Evolutionary conservation across 2,113 vertebrate species (phyloP), one percentile per base, ranked within the genome.

Genomic region (cat (Felis catus)): DNA sequence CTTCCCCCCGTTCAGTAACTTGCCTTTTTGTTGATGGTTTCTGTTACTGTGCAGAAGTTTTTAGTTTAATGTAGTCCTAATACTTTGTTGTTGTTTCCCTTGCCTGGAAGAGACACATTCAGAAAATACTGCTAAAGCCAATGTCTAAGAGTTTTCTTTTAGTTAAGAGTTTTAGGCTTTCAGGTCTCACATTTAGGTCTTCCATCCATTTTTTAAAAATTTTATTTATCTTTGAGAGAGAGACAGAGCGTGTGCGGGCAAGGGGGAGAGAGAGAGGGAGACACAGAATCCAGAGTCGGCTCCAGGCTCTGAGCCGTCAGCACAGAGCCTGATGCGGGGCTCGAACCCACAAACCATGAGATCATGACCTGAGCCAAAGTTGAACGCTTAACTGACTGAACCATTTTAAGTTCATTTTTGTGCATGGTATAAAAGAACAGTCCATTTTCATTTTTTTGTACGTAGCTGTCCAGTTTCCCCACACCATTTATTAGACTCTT

Each of bases 161-260:
- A 74, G 13, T 74, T 74, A 45, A 25, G 70, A 74, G 39, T 45
- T 76, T 76, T 76, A 45, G 27, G 39, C 39, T 76, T 45, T 76
- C 73, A 45, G 6, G 73, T 76, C 25, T 61, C 39, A 45, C 25
- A 29, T 7, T 45, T 45, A 74, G 23, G 39, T 41, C 39, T 29
- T 45, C 45, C 27, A 8, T 45, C 39, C 73, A 76, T 76, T 76
- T 29, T 45, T 45, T 1, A 8, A 45, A 45, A 45, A 1, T 8
- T 45, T 8, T 45, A 45, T 45, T 45, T 45, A 8, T 45, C 41
- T 45, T 45, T 45, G 41, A 45, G 41, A 45, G 6, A 45, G 41
- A 7, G 41, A 45, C 41, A 45, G 41, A 45, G 41, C 0, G 1
- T 45, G 41, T 0, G 41, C 1, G 1, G 41, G 7, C 41, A 5